phyloP scores from a whole-genome alignment of 2,113 vertebrate genomes.

The Monopterus albus region DNA sequence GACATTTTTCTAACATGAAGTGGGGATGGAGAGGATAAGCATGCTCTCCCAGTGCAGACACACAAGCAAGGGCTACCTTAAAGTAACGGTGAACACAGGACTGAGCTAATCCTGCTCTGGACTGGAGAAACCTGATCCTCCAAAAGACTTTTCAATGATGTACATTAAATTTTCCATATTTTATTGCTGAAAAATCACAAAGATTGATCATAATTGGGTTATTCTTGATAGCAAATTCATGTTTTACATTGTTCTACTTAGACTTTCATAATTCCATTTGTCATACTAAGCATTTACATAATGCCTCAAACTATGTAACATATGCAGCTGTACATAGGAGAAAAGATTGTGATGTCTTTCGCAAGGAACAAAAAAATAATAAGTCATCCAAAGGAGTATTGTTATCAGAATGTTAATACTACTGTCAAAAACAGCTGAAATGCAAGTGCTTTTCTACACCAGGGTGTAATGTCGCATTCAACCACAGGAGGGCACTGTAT shows the following conservation, averaged over 20 bases:
- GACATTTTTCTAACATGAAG: conserved; percentile 25
- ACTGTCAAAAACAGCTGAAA: background rate
- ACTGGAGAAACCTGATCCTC: background rate
- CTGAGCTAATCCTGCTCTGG: conserved; percentile 3
- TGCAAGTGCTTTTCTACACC: background rate
- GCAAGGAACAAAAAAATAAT: conserved; percentile 23
- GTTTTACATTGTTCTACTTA: conserved; percentile 29
- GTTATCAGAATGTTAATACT: conserved; percentile 22
- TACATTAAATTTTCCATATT: conserved; percentile 2
- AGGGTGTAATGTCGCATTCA: conserved; percentile 23
- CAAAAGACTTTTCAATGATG: conserved; percentile 14
- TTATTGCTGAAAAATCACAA: conserved; percentile 48
- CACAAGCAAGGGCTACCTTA: background rate
- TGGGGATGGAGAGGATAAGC: background rate
- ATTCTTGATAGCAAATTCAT: background rate
- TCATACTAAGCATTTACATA: conserved; percentile 23
- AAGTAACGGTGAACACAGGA: conserved; percentile 5
- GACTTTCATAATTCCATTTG: background rate
- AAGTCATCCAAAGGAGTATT: background rate
- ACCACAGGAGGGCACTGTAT: conserved; percentile 57
- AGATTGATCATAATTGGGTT: background rate
- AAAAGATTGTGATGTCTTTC: conserved; percentile 43
- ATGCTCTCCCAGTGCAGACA: background rate
- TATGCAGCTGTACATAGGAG: conserved; percentile 54
- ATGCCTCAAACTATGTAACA: conserved; percentile 39